Evolutionary conservation across 2,888 invertebrate species (phyloP).

Genomic region (Cheilosia urbana): DNA sequence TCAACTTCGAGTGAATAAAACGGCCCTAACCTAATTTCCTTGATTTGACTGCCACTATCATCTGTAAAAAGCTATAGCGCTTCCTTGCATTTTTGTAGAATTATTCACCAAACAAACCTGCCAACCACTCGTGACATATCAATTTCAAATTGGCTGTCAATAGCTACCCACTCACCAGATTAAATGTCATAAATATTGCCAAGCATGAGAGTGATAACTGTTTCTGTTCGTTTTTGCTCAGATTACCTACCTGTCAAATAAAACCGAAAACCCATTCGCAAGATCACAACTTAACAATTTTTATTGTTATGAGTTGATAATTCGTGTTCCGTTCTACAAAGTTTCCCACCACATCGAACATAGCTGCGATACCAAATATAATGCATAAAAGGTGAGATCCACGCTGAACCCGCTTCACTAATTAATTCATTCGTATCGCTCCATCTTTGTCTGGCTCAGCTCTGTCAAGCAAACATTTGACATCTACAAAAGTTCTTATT

Average conservation of each 20-base stretch:
- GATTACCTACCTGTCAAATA: constrained; percentile 61
- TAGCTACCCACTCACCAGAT: not conserved
- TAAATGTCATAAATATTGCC: constrained; percentile 30
- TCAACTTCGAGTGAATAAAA: no score
- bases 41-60: no score
- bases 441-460: not conserved
- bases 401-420: constrained; percentile 13
- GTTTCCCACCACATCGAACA: constrained; percentile 25
- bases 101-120: not conserved
- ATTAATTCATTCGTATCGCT: constrained; percentile 25
- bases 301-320: constrained; percentile 15
- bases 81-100: no score
- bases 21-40: no score
- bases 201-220: constrained; percentile 18
- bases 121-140: constrained; percentile 29
- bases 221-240: constrained; percentile 43
- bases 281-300: constrained; percentile 32
- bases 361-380: constrained; percentile 1
- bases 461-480: constrained; percentile 50
- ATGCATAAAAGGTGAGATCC: constrained; percentile 32
- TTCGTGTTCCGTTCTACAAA: constrained; percentile 29
- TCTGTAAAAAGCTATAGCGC: no score
- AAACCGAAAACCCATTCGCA: constrained; percentile 15
- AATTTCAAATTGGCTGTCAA: constrained; percentile 27
- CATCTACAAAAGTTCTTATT: constrained; percentile 69